A percentile compares a stretch with the other conserved stretches of the same genome.
Evolutionary conservation across 2,888 invertebrate species (phyloP).

Genomic region (Coelopa pilipes): DNA sequence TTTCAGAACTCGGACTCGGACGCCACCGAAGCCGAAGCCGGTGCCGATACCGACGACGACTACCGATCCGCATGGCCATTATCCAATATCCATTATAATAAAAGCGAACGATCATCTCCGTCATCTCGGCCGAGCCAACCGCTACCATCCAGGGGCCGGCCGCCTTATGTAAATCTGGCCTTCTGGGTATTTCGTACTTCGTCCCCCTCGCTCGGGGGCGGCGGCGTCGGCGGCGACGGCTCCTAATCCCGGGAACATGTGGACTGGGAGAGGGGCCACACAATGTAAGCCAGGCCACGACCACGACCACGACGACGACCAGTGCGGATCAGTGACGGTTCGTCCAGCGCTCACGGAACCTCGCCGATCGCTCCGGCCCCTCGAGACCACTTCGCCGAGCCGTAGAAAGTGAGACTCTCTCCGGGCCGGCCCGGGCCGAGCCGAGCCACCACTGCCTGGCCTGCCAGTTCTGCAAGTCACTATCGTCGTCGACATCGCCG

Average conservation of each 20-base stretch:
- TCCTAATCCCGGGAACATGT: constrained; percentile 25
- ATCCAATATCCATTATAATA: constrained; percentile 30
- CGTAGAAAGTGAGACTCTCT: background rate
- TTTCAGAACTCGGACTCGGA: no score
- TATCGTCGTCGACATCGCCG: constrained; percentile 20
- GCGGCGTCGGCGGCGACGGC: constrained; percentile 4
- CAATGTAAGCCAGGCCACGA: background rate
- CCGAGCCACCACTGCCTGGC: constrained; percentile 20
- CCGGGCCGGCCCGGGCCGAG: no score
- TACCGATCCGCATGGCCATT: constrained; percentile 18
- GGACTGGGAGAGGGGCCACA: background rate
- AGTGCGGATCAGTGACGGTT: constrained; percentile 15
- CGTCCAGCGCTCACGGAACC: no score
- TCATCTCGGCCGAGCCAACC: constrained; percentile 16
- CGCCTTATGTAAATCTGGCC: constrained; percentile 28
- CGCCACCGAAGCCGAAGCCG: constrained; percentile 6
- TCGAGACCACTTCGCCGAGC: background rate
- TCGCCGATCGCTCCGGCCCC: background rate
- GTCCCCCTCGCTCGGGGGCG: background rate
- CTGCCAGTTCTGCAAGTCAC: constrained; percentile 23
- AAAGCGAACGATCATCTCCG: constrained; percentile 34
- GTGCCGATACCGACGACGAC: constrained; percentile 28
- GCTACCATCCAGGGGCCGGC: background rate
- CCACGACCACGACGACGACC: background rate
- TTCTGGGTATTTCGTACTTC: background rate